Percentiles rank a stretch among this genome's conserved stretches.
These are phyloP conservation scores for Malaclemys terrapin DNA, from an alignment of 2,113 vertebrate species.

Conservation along the genomic window DNA sequence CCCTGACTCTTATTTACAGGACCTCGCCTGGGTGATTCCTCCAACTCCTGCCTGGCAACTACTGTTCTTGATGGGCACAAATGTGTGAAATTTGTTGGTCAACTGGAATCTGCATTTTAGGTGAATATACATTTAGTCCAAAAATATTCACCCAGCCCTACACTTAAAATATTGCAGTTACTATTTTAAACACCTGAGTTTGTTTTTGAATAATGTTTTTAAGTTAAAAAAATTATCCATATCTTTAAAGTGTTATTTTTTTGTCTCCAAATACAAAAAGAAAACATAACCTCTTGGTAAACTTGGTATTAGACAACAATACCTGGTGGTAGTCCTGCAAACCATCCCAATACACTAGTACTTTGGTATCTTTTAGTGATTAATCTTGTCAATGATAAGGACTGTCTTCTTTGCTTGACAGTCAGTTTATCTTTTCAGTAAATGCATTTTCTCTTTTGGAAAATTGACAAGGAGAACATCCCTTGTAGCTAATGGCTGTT, in stretches of 20 bases:
- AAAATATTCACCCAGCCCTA: too few species aligned
- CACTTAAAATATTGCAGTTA: not conserved
- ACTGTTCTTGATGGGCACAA: too few species aligned
- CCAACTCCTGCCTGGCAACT: too few species aligned
- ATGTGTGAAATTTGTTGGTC: too few species aligned
- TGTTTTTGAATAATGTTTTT: not conserved
- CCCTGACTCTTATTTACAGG: too few species aligned
- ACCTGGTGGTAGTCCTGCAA: not conserved
- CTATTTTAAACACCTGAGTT: not conserved
- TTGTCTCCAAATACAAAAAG: not conserved
- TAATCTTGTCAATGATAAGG: conserved; percentile 62
- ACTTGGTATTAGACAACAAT: conserved; percentile 16
- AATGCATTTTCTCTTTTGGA: conserved; percentile 69
- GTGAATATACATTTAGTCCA: too few species aligned
- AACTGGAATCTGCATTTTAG: not conserved
- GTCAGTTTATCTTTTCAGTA: conserved; percentile 73
- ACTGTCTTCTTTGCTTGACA: conserved; percentile 47
- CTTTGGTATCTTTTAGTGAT: conserved; percentile 44
- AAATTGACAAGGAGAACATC: conserved; percentile 70
- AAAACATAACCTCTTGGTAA: not conserved
- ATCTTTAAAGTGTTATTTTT: not conserved
- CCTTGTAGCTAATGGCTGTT: conserved; percentile 70
- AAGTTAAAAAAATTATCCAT: not conserved
- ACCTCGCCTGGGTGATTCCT: too few species aligned
- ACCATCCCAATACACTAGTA: not conserved